phyloP scores from a whole-genome alignment of 1,140 invertebrate genomes.

The Nebria ingens region DNA sequence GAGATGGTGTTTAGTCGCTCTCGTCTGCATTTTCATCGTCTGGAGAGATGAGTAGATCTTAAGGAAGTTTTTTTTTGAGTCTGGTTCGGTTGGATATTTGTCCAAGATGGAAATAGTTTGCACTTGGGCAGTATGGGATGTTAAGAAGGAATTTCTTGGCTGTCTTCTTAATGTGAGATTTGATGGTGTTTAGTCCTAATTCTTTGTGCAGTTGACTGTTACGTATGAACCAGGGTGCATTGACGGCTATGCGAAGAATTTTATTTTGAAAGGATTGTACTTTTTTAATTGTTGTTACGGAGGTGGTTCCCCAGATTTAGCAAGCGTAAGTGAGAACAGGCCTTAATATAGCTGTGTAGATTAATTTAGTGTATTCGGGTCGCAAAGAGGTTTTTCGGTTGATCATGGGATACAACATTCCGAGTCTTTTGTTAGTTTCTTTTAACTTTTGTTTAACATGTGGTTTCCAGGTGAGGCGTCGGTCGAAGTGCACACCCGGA shows the following conservation, averaged over 20 bases:
- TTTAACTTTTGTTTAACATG: no score
- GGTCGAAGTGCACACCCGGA: no score
- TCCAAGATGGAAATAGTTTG: not conserved
- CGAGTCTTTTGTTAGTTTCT: no score
- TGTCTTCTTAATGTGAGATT: not conserved
- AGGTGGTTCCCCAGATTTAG: not conserved
- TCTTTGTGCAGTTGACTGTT: conserved; percentile 8
- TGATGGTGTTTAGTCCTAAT: not conserved
- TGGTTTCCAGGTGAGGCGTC: no score
- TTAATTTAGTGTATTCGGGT: no score
- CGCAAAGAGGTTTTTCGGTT: no score
- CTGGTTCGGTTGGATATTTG: not conserved
- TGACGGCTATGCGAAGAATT: not conserved
- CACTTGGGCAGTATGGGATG: not conserved
- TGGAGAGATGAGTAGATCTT: not conserved
- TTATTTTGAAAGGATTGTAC: not conserved
- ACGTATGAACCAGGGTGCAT: not conserved
- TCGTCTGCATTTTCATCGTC: no score
- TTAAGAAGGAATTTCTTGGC: not conserved
- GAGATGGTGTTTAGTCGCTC: no score
- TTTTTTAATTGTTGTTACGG: not conserved
- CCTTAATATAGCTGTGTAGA: conserved; percentile 3
- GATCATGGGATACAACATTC: no score
- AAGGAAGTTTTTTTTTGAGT: not conserved
- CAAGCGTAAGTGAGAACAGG: conserved; percentile 7